Conservation (phyloP, 2,797 vertebrate genomes). For the Oryzias sinensis region DNA sequence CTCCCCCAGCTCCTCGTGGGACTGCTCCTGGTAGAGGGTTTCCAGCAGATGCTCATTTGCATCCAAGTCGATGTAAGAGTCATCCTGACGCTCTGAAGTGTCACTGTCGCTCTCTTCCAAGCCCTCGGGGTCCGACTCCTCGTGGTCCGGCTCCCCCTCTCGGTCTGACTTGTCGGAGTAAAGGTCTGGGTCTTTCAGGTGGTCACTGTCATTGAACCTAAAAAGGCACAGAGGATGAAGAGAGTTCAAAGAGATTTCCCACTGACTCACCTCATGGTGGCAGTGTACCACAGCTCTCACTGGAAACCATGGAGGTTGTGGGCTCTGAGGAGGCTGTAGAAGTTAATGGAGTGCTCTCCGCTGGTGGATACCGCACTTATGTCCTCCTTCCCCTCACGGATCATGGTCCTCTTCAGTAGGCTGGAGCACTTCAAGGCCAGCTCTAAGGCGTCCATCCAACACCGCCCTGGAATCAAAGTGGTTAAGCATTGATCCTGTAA, state of each 20-base stretch:
- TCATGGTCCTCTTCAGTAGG: slow-evolving; percentile 96
- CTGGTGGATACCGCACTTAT: slow-evolving; percentile 71
- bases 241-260: background rate
- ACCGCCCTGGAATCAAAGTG: slow-evolving; percentile 80
- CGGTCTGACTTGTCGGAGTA: slow-evolving; percentile 98
- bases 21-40: slow-evolving; percentile 89
- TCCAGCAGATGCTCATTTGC: slow-evolving; percentile 85
- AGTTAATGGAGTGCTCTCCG: slow-evolving; percentile 85
- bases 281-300: slow-evolving; percentile 72
- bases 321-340: slow-evolving; percentile 92
- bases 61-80: slow-evolving; percentile 89
- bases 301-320: slow-evolving; percentile 92
- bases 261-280: background rate
- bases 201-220: slow-evolving; percentile 94
- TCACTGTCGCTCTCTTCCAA: slow-evolving; percentile 96
- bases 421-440: slow-evolving; percentile 96
- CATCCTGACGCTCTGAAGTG: slow-evolving; percentile 93
- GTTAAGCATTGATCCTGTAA: too few relatives aligned
- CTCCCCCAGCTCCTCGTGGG: slow-evolving; percentile 94
- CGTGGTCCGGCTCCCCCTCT: slow-evolving; percentile 92
- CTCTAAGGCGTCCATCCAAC: slow-evolving; percentile 99
- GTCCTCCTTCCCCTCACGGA: slow-evolving; percentile 95
- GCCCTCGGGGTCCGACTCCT: slow-evolving; percentile 93
- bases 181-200: slow-evolving; percentile 93
- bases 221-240: background rate